Conservation (phyloP, 2,888 invertebrate species). For the Leptodirus hochenwartii region DNA sequence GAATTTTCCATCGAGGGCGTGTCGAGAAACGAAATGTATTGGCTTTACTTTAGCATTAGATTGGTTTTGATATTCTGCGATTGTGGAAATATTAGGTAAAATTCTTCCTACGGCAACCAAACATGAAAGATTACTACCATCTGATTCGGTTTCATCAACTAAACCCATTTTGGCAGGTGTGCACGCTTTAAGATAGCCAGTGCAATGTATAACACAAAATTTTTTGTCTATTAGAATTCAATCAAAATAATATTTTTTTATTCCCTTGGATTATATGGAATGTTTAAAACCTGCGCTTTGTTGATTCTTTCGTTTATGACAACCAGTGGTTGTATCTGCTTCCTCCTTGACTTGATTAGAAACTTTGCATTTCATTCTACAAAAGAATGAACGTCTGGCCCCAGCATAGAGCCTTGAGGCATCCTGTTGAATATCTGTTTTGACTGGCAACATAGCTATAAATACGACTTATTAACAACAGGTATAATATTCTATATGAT, state of each 20-base stretch:
- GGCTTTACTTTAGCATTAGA: conserved; percentile 34
- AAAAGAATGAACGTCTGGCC: conserved; percentile 80
- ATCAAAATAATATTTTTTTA: no score
- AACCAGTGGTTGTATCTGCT: conserved; percentile 39
- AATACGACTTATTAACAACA: no score
- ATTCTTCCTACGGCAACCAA: conserved; percentile 74
- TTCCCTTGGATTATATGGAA: not conserved
- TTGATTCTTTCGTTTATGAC: conserved; percentile 46
- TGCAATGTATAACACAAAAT: conserved; percentile 80
- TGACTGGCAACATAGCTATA: conserved; percentile 79
- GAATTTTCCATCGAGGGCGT: conserved; percentile 82
- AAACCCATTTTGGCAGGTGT: conserved; percentile 57
- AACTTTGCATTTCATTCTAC: conserved; percentile 73
- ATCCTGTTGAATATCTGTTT: conserved; percentile 63
- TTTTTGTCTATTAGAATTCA: conserved; percentile 42
- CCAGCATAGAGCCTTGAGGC: conserved; percentile 67
- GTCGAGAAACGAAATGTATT: conserved; percentile 66
- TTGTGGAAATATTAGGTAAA: conserved; percentile 38
- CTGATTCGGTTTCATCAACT: conserved; percentile 33
- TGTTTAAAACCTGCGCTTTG: conserved; percentile 28
- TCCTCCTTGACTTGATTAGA: conserved; percentile 54
- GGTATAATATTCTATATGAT: conserved; percentile 3
- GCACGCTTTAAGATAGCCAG: conserved; percentile 88
- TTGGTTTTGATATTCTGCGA: conserved; percentile 20
- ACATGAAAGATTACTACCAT: conserved; percentile 59